Conservation (phyloP, 2,113 vertebrate species). For the Bettongia penicillata region DNA sequence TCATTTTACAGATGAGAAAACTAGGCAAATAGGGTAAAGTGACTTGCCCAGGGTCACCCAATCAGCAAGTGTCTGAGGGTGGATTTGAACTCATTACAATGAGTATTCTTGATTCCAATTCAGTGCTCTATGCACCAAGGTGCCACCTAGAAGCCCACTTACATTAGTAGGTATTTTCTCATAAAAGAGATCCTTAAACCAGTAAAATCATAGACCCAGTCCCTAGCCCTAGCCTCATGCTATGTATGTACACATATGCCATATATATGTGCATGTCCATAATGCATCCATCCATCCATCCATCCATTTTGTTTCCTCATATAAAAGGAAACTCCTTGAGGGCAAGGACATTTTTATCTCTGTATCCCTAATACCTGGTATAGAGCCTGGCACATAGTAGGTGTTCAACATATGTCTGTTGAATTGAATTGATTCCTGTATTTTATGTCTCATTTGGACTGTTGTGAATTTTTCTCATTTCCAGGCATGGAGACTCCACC, state of each 20-base stretch:
- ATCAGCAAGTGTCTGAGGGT: not conserved
- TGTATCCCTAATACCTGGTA: not conserved
- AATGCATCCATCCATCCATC: not conserved
- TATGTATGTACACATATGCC: not conserved
- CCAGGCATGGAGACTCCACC: not conserved
- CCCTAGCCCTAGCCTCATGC: no score
- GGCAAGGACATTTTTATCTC: no score
- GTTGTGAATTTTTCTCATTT: not conserved
- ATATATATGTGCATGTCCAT: not conserved
- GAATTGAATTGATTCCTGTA: not conserved
- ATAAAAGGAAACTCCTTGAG: not conserved
- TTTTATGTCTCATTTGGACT: conserved; percentile 9
- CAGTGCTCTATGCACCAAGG: no score
- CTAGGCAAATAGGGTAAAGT: not conserved
- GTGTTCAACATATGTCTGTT: not conserved
- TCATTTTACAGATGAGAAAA: not conserved
- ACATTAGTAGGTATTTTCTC: not conserved
- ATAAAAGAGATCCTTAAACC: not conserved
- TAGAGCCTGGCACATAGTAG: not conserved
- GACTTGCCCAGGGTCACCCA: not conserved
- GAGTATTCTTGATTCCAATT: not conserved
- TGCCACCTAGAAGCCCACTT: no score
- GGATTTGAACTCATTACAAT: not conserved
- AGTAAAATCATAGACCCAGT: not conserved
- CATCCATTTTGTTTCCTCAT: not conserved